Evolutionary conservation across 2,113 vertebrate genomes (phyloP), one percentile per base, ranked within the genome.

Genomic region (Cromileptes altivelis): DNA sequence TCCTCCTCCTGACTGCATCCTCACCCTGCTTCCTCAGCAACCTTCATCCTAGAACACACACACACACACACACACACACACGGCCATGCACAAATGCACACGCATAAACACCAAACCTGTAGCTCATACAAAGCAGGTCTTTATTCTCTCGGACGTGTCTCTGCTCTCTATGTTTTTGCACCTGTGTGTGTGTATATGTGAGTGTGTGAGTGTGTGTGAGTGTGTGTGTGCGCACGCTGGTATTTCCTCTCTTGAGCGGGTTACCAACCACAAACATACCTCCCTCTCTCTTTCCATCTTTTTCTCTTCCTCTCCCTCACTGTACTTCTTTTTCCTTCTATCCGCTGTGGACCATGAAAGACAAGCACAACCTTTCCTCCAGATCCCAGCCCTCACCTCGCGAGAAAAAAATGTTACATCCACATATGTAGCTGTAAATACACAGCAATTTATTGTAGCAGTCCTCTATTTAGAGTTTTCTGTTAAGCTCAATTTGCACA

Each of bases 261-360:
- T 89, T 94, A 91, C 91, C 95, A 93, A 96, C 96, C 96, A 95
- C 95, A 96, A 96, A 96, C 94, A 95, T 95, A 94, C 87, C 89
- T 93, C 85, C 78, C 92, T 94, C 94, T 93, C 81, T 75, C 91
- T 91, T 89, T 92, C 91, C 92, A 83, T 91, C 91, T 85, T 86
- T 87, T 83, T 89, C 91, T 92, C 89, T 94, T 89, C 88, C 91
- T 90, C 88, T 91, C 87, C 58, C 82, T 91, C 79, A 74, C 88
- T 88, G 81, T 83, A 84, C 85, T 71, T 79, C 70, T 75, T 82
- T 90, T 88, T 64, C 30, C 75, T 72, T 71, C 75, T 56, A 49
- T 87, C 79, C 79, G 52, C 83, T 88, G 58, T 80, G 65, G 82
- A 75, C 76, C 78, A 61, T 78, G 82, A 88, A 94, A 93, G 85